Evolutionary conservation across 2,113 vertebrate species (phyloP), one percentile per base, ranked within the genome.

Genomic region (Bubo blakistoni): DNA sequence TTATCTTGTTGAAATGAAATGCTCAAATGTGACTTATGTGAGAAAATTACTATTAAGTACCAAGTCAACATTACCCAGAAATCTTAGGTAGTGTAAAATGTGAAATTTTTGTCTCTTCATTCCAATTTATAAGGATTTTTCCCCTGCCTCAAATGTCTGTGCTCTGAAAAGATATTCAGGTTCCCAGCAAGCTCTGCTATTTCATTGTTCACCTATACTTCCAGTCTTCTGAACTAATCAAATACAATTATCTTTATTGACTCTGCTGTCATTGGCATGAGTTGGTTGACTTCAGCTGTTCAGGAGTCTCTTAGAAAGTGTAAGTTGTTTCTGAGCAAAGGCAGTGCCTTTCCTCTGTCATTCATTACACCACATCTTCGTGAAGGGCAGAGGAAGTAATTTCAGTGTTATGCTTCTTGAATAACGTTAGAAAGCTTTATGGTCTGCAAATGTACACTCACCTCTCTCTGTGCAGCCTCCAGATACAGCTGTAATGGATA

Each of bases 11-110:
- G 38, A 84, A 92, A 84, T 71, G 3, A 74, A 81, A 84, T 54
- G 12, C 26, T 92, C 32, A 66, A 40, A 72, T 3, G 6, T 52
- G 27, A 67, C 18, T 72, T 0, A 6, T 5, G 0, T 24, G 25
- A 77, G 67, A 82, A 88, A 90, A 69, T 40, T 13, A 21, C 61
- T 73, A 88, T 44, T 44, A 44, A 92, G 8, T 52, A 76, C 19
- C 7, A 85, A 63, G 46, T 38, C 71, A 94, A 32, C 5, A 44
- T 47, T 72, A 88, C 27, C 57, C 34, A 77, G 62, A 65, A 90
- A 77, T 58, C 66, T 46, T 47, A 67, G 8, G 20, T n/a, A 73
- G 34, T 36, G 25, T 42, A 54, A 88, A 80, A 70, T 80, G 40
- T 66, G 27, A 72, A 11, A 44, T 57, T 67, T 78, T 70, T 73